Base-by-base conservation (phyloP, 2,113 vertebrate species). In the Sigmodon hispidus region DNA sequence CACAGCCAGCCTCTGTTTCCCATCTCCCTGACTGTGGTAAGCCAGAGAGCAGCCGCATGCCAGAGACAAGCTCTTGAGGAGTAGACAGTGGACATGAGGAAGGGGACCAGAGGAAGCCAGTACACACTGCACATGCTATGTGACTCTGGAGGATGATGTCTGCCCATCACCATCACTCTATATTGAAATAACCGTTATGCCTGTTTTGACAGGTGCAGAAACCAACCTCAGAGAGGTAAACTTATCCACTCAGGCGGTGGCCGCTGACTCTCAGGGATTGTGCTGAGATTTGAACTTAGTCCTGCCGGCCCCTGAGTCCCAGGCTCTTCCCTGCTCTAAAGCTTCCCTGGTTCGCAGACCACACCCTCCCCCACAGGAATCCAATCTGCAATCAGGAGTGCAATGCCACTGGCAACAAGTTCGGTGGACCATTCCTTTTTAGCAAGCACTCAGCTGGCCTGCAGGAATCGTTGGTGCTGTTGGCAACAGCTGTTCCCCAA, bases 291-390 rank as follows among this genome's bases (percentile, higher is more conserved):
- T 24, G 85, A 88, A 61, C 59, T 70, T 69, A 4, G 9, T 22
- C 31, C 59, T 4, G 76, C 87, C 31, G 19, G 40, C 70, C 72
- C 80, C 43, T 13, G 31, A 24, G 36, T 21, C 57, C 87, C 19
- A 3, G 1, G 36, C 19, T 93, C 12, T 19, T 89, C 45, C 87
- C 59, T 61, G 59, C 31, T 70, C 72, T 83, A 50, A 55, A 91
- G 76, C 48, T 21, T 13, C 0, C 0, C 69, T 72, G 65, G 48
- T 90, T 95, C 92, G 94, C 95, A 92, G 86, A 21, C 93, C 90
- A 57, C 89, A 85, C 94, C 95, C 90, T 97, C 85, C 88, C 95
- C 91, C 96, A 95, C 83, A 77, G 0, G 16, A 98, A 98, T 95
- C 70, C 87, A 45, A 83, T 92, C 92, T 96, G 67, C 88, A 96